A percentile compares a stretch with the other conserved stretches of the same genome.
These are phyloP conservation scores for Thripadectes ignobilis DNA, from an alignment of 2,797 vertebrate genomes.

Conservation along the genomic window DNA sequence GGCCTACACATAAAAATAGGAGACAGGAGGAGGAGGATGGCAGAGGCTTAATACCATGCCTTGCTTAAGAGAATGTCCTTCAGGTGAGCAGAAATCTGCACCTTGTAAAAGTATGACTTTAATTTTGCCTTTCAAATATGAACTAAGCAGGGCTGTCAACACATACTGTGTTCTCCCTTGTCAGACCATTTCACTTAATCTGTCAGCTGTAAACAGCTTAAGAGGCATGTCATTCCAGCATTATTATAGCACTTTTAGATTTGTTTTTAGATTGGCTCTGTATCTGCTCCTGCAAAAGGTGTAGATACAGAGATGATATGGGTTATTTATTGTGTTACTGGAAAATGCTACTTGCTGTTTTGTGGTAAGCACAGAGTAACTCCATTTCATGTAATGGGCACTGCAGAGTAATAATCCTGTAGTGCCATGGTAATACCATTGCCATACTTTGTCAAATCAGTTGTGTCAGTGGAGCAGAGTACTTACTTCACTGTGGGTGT, in stretches of 20 bases:
- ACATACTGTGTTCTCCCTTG: constrained; percentile 59
- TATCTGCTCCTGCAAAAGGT: constrained; percentile 57
- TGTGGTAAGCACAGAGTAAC: constrained; percentile 49
- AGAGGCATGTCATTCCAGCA: constrained; percentile 68
- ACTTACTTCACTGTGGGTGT: background rate
- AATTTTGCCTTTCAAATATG: constrained; percentile 72
- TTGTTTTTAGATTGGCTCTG: constrained; percentile 67
- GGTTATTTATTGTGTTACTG: constrained; percentile 71
- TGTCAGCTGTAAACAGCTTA: constrained; percentile 76
- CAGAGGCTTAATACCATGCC: constrained; percentile 14
- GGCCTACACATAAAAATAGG: constrained; percentile 15
- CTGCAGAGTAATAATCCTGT: constrained; percentile 33
- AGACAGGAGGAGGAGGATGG: constrained; percentile 21
- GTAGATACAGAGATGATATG: constrained; percentile 60
- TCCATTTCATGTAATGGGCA: constrained; percentile 42
- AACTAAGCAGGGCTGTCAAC: constrained; percentile 64
- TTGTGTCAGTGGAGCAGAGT: background rate
- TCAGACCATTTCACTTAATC: constrained; percentile 63
- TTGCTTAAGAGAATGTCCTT: constrained; percentile 64
- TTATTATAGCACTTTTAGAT: constrained; percentile 72
- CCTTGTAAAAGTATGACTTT: constrained; percentile 70
- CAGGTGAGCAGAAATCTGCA: constrained; percentile 40
- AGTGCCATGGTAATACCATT: constrained; percentile 25
- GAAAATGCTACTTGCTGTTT: constrained; percentile 54
- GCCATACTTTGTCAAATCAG: constrained; percentile 2